Base-by-base conservation (phyloP, 64 coral and sea anemone species). In the Dendronephthya gigantea region DNA sequence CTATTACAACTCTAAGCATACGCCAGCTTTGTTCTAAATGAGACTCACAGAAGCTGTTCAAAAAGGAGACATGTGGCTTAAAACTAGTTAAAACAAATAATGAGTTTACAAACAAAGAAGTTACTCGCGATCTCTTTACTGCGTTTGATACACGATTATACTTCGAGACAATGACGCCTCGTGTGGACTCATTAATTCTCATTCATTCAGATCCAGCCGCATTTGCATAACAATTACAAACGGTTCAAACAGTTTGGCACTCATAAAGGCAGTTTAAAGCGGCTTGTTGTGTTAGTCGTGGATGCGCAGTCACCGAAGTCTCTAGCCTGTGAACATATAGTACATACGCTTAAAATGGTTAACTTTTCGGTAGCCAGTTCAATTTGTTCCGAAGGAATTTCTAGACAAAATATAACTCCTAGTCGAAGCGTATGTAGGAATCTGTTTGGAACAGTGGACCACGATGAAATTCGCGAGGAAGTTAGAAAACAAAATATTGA, bases 171-270 rank as follows among this genome's bases (percentile, higher is more conserved):
- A 62, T 62, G 17, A 23, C 6, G 12, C 55, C 55, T 19, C 55
- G 55, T 62, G 55, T 23, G 50, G 7, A 27, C 55, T 62, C 55
- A 62, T 62, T 62, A 62, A n/a, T 62, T 62, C 25, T 62, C 55
- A 62, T 62, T 62, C 55, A 62, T n/a, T 62, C 19, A 62, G 6
- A 15, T 23, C 4, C 41, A 45, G 41, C n/a, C n/a, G 25, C 19
- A 62, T 62, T 62, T 62, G 55, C 55, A 62, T 62, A 62, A 62
- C 55, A 62, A 62, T 62, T n/a, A 62, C 55, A 62, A 62, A 62
- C 25, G 1, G 25, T 15, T 62, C 55, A 62, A 62, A 62, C 10
- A 62, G 55, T 62, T 62, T 19, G 55, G 19, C 55, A 62, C 19
- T n/a, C 17, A 22, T 62, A 62, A 62, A 62, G 17, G 25, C 55